These are phyloP conservation scores for Hylaeus anthracinus DNA, from an alignment of 1,140 invertebrate genomes.

Conservation along the genomic window DNA sequence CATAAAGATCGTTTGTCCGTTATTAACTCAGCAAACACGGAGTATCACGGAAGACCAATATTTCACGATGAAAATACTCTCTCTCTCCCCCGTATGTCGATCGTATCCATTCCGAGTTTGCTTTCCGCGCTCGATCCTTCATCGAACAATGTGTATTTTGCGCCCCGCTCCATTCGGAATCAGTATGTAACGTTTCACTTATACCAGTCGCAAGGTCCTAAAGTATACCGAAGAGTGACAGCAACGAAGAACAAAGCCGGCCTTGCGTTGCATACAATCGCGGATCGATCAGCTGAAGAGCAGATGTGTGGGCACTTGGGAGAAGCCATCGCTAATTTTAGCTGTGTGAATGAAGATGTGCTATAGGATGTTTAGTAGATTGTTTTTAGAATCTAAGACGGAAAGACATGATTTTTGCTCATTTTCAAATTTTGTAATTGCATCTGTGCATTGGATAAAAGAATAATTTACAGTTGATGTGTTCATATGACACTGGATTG, in stretches of 20 bases:
- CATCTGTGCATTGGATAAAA: too few relatives aligned
- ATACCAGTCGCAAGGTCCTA: neutral
- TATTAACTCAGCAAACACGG: slow-evolving; percentile 41
- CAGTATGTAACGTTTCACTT: slow-evolving; percentile 25
- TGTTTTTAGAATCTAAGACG: too few relatives aligned
- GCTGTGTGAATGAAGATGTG: neutral
- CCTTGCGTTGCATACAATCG: too few relatives aligned
- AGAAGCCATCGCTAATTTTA: neutral
- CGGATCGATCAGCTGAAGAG: neutral
- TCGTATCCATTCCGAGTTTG: slow-evolving; percentile 38
- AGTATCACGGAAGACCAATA: slow-evolving; percentile 42
- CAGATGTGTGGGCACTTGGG: neutral
- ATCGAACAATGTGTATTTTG: slow-evolving; percentile 24
- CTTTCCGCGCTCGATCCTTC: slow-evolving; percentile 19
- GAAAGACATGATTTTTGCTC: too few relatives aligned
- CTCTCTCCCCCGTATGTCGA: slow-evolving; percentile 9
- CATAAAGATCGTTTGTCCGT: slow-evolving; percentile 36
- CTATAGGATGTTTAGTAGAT: too few relatives aligned
- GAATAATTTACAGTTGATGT: too few relatives aligned
- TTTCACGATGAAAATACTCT: slow-evolving; percentile 34
- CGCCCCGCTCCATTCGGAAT: neutral
- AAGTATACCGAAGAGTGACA: neutral
- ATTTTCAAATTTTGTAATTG: too few relatives aligned
- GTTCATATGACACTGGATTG: too few relatives aligned
- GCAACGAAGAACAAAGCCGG: neutral